Evolutionary conservation across 2,113 vertebrate genomes (phyloP).

Genomic region (Ictalurus furcatus): DNA sequence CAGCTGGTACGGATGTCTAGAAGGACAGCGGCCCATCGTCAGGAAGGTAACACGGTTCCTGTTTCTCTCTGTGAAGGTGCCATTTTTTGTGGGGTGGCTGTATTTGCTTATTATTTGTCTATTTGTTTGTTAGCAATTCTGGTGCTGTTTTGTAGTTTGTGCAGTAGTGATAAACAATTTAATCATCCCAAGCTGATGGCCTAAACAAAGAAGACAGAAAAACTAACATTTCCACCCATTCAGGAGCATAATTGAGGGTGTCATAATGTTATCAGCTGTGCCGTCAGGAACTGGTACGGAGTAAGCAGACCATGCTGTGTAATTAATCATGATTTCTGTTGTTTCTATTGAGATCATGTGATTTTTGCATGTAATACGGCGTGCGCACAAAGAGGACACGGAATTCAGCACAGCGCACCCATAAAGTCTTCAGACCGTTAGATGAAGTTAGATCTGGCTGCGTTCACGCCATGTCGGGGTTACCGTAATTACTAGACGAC

Average conservation of each 20-base stretch:
- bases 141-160: not conserved
- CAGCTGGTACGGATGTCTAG: conserved; percentile 87
- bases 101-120: not conserved
- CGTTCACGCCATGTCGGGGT: no score
- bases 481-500: no score
- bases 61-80: not conserved
- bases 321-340: not conserved
- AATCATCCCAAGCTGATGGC: not conserved
- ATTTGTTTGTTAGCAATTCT: not conserved
- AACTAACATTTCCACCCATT: not conserved
- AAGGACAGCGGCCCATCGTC: conserved; percentile 87
- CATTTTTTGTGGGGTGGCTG: not conserved
- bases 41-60: conserved; percentile 80
- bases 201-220: not conserved
- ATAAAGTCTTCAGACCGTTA: not conserved
- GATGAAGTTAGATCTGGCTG: not conserved
- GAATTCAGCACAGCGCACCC: not conserved
- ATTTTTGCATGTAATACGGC: not conserved
- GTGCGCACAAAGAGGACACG: not conserved
- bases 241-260: not conserved
- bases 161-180: not conserved
- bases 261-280: not conserved
- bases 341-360: not conserved
- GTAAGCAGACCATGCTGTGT: not conserved
- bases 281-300: no score